phyloP scores from a whole-genome alignment of 2,797 vertebrate species.

The Poeciliopsis presidionis region DNA sequence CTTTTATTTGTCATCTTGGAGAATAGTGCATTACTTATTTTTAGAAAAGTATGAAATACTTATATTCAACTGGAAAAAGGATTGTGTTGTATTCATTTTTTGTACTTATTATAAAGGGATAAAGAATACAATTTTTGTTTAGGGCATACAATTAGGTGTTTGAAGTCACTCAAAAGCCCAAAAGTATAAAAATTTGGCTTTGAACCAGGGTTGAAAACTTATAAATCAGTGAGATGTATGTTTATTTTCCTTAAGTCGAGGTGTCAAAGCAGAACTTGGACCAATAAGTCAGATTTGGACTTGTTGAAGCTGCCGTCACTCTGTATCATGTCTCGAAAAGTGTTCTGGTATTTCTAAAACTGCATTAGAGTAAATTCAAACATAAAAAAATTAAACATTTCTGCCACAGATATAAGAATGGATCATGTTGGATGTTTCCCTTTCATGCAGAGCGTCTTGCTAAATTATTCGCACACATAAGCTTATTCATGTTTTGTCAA shows the following conservation, averaged over 20 bases:
- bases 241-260: background rate
- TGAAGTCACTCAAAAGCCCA: background rate
- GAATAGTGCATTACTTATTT: slow-evolving; percentile 32
- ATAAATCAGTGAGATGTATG: background rate
- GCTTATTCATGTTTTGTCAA: no score
- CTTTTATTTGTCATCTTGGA: slow-evolving; percentile 32
- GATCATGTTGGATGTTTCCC: background rate
- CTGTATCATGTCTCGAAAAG: background rate
- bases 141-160: background rate
- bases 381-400: background rate
- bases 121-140: background rate
- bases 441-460: no score
- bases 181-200: background rate
- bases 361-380: background rate
- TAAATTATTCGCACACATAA: no score
- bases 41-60: slow-evolving; percentile 19
- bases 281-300: background rate
- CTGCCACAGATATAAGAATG: background rate
- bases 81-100: background rate
- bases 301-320: background rate
- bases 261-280: background rate
- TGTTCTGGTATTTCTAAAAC: background rate
- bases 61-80: slow-evolving; percentile 13
- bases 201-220: background rate
- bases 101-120: background rate